Percentiles rank a stretch among this genome's conserved stretches.
Evolutionary conservation across 2,888 invertebrate species (phyloP).

Genomic region (Hirudinaria manillensis): DNA sequence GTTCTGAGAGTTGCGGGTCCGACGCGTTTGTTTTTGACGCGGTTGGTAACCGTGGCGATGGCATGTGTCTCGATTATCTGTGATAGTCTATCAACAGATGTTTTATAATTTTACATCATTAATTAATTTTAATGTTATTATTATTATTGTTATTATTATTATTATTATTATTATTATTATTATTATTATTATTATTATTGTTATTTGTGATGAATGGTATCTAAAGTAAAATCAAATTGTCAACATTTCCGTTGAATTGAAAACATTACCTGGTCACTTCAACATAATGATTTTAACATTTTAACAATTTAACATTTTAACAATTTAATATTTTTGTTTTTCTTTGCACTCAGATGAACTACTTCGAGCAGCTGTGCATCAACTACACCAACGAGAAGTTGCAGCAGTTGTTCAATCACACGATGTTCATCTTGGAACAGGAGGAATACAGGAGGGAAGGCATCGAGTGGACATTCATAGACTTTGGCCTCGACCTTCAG

Average conservation of each 20-base stretch:
- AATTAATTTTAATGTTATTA: too few species aligned
- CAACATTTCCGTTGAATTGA: too few species aligned
- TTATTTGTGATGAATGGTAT: too few species aligned
- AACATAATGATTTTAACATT: too few species aligned
- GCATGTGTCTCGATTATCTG: background rate
- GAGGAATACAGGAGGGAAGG: conserved; percentile 99
- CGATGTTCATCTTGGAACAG: conserved; percentile 99
- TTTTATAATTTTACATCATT: background rate
- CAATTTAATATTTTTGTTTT: background rate
- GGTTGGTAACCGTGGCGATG: background rate
- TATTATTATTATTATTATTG: too few species aligned
- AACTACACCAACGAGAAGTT: conserved; percentile 99
- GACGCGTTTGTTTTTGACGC: too few species aligned
- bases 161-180: too few species aligned
- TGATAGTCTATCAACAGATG: background rate
- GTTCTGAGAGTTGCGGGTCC: too few species aligned
- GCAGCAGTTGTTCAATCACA: conserved; percentile 98
- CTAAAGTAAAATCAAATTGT: too few species aligned
- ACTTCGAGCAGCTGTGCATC: conserved; percentile 97
- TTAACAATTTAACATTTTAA: background rate
- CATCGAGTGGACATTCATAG: conserved; percentile 99
- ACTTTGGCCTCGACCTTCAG: conserved; percentile 96
- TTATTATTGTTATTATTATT: too few species aligned
- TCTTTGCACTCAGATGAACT: conserved; percentile 65
- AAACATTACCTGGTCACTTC: too few species aligned